Evolutionary conservation across 2,113 vertebrate species (phyloP).

Genomic region (Microtus richardsoni): DNA sequence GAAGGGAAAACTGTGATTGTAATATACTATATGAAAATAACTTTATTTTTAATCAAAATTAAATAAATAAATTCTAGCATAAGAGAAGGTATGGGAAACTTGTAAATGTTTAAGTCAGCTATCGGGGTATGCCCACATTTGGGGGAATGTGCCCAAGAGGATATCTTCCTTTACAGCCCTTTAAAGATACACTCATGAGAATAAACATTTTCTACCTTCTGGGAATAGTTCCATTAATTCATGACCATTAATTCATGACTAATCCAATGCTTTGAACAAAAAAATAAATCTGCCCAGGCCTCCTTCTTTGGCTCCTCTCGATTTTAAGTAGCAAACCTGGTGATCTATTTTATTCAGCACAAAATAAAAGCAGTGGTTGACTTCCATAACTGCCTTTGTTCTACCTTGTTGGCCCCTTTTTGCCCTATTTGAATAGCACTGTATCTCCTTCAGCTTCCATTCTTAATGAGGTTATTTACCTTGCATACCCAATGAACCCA

Average conservation of each 20-base stretch:
- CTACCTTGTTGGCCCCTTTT: conserved; percentile 58
- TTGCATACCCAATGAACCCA: conserved; percentile 77
- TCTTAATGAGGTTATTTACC: conserved; percentile 79
- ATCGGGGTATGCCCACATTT: background rate
- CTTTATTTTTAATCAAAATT: background rate
- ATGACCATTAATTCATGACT: background rate
- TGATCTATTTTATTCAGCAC: conserved; percentile 63
- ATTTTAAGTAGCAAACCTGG: conserved; percentile 42
- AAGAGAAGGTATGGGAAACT: background rate
- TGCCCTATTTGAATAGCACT: conserved; percentile 77
- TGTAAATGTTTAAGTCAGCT: background rate
- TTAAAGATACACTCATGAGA: background rate
- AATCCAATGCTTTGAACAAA: conserved; percentile 27
- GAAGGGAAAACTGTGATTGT: background rate
- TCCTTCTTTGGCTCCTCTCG: conserved; percentile 8
- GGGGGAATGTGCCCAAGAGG: background rate
- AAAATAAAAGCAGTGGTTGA: conserved; percentile 70
- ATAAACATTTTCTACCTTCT: conserved; percentile 10
- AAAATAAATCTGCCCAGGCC: background rate
- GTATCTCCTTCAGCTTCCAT: conserved; percentile 62
- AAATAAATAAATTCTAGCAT: background rate
- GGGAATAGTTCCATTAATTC: background rate
- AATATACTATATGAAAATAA: background rate
- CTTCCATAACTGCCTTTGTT: conserved; percentile 67
- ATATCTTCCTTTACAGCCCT: background rate